These are phyloP conservation scores for Himalopsyche tibetana DNA, from an alignment of 2,888 invertebrate species.

Conservation along the genomic window DNA sequence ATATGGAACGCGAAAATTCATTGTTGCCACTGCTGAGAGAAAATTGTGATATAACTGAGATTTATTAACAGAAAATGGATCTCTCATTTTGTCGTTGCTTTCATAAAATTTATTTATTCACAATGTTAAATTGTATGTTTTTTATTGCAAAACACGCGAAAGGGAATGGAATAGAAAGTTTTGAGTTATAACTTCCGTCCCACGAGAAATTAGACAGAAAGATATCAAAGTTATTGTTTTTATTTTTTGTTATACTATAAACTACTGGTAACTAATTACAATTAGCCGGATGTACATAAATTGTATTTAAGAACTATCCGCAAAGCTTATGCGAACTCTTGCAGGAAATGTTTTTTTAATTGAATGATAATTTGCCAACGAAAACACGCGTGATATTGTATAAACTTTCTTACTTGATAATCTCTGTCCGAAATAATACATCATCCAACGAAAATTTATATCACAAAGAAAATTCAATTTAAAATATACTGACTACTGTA, in stretches of 20 bases:
- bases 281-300: too few species aligned
- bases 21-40: not conserved
- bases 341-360: too few species aligned
- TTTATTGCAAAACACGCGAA: conserved; percentile 17
- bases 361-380: too few species aligned
- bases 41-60: conserved; percentile 10
- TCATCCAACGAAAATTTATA: too few species aligned
- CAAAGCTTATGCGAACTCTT: too few species aligned
- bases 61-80: conserved; percentile 24
- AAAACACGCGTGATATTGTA: too few species aligned
- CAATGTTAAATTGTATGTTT: not conserved
- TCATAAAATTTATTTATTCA: conserved; percentile 30
- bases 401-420: too few species aligned
- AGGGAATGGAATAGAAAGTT: conserved; percentile 13
- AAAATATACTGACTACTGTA: too few species aligned
- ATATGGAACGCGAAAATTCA: not conserved
- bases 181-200: conserved; percentile 26
- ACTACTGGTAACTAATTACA: too few species aligned
- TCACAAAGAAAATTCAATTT: too few species aligned
- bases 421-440: too few species aligned
- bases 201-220: not conserved
- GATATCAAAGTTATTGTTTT: conserved; percentile 3
- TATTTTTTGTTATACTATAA: not conserved
- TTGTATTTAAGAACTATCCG: too few species aligned
- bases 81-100: not conserved